Percentiles rank a stretch among this genome's conserved stretches.
phyloP scores from a whole-genome alignment of 2,113 vertebrate species.

The Promerops cafer region DNA sequence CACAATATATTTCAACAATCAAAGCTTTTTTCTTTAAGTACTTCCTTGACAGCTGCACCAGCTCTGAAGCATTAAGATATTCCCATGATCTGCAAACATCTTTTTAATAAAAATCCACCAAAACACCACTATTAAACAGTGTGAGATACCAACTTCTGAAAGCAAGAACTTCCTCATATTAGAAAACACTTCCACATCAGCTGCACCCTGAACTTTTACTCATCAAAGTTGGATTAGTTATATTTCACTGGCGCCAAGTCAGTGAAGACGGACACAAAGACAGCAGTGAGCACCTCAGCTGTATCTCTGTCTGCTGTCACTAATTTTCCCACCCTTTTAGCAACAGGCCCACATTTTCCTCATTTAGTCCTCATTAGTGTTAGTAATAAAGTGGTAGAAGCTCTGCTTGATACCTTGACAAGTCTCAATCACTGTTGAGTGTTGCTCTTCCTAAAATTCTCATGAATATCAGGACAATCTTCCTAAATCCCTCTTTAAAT shows the following conservation, averaged over 20 bases:
- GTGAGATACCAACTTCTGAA: neutral
- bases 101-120: neutral
- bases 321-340: neutral
- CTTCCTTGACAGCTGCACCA: neutral
- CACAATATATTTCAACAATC: neutral
- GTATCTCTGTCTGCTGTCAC: neutral
- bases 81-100: neutral
- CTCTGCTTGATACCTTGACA: neutral
- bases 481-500: neutral
- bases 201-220: neutral
- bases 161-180: neutral
- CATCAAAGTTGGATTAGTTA: neutral
- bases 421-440: neutral
- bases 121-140: neutral
- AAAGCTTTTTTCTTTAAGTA: neutral
- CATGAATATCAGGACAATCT: rapidly evolving
- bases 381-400: neutral
- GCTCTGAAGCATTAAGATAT: neutral
- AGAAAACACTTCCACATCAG: neutral
- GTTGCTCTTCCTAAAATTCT: neutral
- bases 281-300: neutral
- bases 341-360: neutral
- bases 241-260: neutral
- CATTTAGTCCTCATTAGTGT: neutral
- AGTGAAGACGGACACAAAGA: neutral